These are phyloP conservation scores for Strigamia crassipes DNA, from an alignment of 2,888 invertebrate species.

Conservation along the genomic window DNA sequence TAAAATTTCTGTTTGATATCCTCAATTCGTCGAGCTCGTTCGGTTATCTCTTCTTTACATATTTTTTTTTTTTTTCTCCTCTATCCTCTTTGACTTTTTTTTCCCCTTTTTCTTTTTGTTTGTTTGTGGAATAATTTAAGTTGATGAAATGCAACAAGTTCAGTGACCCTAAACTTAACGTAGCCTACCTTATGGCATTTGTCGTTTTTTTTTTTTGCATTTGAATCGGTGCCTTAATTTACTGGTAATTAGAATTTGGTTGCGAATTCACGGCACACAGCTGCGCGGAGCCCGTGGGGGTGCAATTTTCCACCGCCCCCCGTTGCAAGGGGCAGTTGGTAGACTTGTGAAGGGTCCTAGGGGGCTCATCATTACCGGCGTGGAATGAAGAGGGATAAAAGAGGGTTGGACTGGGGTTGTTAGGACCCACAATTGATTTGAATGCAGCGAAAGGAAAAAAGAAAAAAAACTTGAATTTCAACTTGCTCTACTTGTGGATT, in stretches of 20 bases:
- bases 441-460: neutral
- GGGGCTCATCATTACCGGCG: conserved; percentile 25
- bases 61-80: neutral
- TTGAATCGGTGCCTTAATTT: conserved; percentile 33
- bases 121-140: neutral
- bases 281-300: neutral
- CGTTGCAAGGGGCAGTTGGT: neutral
- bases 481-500: neutral
- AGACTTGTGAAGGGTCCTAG: conserved; percentile 18
- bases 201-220: neutral
- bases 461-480: neutral
- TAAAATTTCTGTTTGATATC: neutral
- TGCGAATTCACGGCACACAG: conserved; percentile 24
- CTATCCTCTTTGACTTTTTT: neutral
- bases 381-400: conserved; percentile 11
- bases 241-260: conserved; percentile 38
- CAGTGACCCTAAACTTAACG: neutral
- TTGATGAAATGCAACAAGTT: conserved; percentile 20
- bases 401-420: conserved; percentile 19
- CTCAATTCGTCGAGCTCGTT: neutral
- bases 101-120: neutral
- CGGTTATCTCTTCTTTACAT: neutral
- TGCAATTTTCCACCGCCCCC: conserved; percentile 12
- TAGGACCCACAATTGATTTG: conserved; percentile 1
- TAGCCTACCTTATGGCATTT: neutral